Percentiles rank a stretch among this genome's conserved stretches.
These are phyloP conservation scores for Thymelicus sylvestris DNA, from an alignment of 2,888 invertebrate species.

Conservation along the genomic window DNA sequence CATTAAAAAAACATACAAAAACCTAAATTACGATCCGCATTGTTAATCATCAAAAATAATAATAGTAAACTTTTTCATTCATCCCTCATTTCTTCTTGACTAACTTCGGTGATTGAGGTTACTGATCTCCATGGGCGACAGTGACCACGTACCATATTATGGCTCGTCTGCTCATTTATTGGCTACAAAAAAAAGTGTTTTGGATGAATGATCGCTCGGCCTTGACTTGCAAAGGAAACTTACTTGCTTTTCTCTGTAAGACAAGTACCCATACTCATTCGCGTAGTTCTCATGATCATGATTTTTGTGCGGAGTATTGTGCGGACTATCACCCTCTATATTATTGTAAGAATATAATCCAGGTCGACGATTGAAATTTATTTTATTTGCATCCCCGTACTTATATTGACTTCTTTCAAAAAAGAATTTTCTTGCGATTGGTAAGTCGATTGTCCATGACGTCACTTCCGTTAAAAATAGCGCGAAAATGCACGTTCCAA, in stretches of 20 bases:
- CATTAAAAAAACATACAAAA: too few species aligned
- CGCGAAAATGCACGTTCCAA: slow-evolving; percentile 41
- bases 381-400: slow-evolving; percentile 42
- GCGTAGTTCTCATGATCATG: slow-evolving; percentile 54
- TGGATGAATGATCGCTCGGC: not conserved
- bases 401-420: slow-evolving; percentile 55
- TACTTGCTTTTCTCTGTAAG: slow-evolving; percentile 71
- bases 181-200: too few species aligned
- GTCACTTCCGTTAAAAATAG: slow-evolving; percentile 53
- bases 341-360: slow-evolving; percentile 51
- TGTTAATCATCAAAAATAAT: too few species aligned
- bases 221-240: slow-evolving; percentile 42
- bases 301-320: slow-evolving; percentile 44
- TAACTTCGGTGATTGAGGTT: too few species aligned
- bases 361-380: slow-evolving; percentile 13
- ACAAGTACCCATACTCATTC: slow-evolving; percentile 56
- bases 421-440: slow-evolving; percentile 62
- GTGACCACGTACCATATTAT: too few species aligned
- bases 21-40: too few species aligned
- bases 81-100: too few species aligned
- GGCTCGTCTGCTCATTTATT: too few species aligned
- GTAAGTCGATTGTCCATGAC: slow-evolving; percentile 72
- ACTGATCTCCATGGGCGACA: too few species aligned
- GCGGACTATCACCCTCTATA: slow-evolving; percentile 54
- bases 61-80: too few species aligned